These are phyloP conservation scores for Austrofundulus limnaeus DNA, from an alignment of 2,113 vertebrate species.

Conservation along the genomic window DNA sequence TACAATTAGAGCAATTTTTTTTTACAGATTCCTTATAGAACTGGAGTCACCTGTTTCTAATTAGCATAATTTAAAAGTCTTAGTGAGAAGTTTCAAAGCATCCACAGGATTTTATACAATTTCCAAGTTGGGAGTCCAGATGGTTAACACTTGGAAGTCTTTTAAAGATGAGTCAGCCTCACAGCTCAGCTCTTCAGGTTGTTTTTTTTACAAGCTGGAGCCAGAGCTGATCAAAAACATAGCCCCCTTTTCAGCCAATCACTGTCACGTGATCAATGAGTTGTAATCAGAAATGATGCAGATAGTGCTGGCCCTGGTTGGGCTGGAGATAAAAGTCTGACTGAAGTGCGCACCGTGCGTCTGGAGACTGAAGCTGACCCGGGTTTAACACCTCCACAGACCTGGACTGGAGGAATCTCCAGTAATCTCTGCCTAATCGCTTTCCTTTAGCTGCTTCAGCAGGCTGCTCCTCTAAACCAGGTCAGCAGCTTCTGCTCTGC, in stretches of 20 bases:
- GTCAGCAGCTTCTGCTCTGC: slow-evolving; percentile 12
- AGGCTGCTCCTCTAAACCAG: slow-evolving; percentile 56
- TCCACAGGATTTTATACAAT: background rate
- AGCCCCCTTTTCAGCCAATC: background rate
- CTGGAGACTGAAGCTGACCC: slow-evolving; percentile 25
- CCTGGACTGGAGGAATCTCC: slow-evolving; percentile 56
- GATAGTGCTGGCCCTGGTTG: slow-evolving; percentile 1
- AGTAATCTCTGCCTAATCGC: slow-evolving; percentile 79
- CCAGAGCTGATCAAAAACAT: background rate
- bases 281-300: background rate
- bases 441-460: slow-evolving; percentile 52
- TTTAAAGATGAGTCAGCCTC: slow-evolving; percentile 36
- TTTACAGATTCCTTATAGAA: background rate
- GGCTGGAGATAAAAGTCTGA: background rate
- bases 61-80: slow-evolving; percentile 8
- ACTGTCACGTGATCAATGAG: slow-evolving; percentile 1
- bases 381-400: slow-evolving; percentile 49
- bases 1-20: background rate
- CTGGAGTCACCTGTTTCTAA: background rate
- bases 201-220: slow-evolving; percentile 19
- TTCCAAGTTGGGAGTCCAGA: slow-evolving; percentile 42
- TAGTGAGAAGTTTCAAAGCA: background rate
- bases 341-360: background rate
- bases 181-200: slow-evolving; percentile 27
- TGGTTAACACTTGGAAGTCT: slow-evolving; percentile 57